These are phyloP conservation scores for Altica lythri DNA, from an alignment of 2,888 invertebrate species.

Conservation along the genomic window DNA sequence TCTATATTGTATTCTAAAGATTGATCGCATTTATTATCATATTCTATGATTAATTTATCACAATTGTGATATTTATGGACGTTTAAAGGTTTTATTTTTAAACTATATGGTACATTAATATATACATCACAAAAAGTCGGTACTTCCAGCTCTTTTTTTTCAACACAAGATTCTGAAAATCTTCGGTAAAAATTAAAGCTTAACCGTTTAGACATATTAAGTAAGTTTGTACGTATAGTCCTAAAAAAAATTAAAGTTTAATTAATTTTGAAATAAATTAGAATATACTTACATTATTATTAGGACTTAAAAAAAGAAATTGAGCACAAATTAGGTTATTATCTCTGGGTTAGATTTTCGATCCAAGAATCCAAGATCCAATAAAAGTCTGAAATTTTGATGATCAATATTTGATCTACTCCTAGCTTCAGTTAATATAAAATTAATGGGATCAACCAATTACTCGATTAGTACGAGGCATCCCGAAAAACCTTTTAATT, in stretches of 20 bases:
- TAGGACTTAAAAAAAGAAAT: too few relatives aligned
- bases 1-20: slow-evolving; percentile 36
- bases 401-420: too few relatives aligned
- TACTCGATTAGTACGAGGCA: too few relatives aligned
- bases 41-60: slow-evolving; percentile 46
- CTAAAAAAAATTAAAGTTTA: slow-evolving; percentile 21
- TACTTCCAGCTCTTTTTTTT: slow-evolving; percentile 41
- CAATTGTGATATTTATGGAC: slow-evolving; percentile 48
- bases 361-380: too few relatives aligned
- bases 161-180: slow-evolving; percentile 28
- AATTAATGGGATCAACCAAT: too few relatives aligned
- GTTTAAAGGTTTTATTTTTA: slow-evolving; percentile 49
- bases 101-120: slow-evolving; percentile 46
- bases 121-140: slow-evolving; percentile 49
- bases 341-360: too few relatives aligned
- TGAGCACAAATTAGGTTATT: too few relatives aligned
- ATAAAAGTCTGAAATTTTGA: too few relatives aligned
- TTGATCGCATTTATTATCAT: slow-evolving; percentile 34
- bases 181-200: slow-evolving; percentile 10
- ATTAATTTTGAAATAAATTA: too few relatives aligned
- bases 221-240: slow-evolving; percentile 13
- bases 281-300: too few relatives aligned
- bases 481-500: too few relatives aligned
- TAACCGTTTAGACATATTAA: slow-evolving; percentile 4
- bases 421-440: too few relatives aligned